A percentile compares a stretch with the other conserved stretches of the same genome.
These are phyloP conservation scores for Premnoplex brunnescens DNA, from an alignment of 2,797 vertebrate species.

Conservation along the genomic window DNA sequence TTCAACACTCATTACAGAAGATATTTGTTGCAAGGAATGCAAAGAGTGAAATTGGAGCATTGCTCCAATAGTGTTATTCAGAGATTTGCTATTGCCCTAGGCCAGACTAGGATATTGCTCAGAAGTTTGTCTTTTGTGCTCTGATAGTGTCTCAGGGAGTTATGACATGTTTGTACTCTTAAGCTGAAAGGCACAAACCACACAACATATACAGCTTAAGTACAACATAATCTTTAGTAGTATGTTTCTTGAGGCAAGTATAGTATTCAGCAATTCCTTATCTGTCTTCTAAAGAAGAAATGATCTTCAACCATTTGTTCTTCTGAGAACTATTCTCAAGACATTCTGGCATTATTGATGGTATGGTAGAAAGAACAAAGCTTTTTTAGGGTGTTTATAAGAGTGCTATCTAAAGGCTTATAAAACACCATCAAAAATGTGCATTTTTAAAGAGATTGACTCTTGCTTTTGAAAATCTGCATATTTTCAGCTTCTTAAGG, in stretches of 20 bases:
- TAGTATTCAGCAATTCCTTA: background rate
- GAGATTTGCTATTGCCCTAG: background rate
- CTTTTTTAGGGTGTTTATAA: background rate
- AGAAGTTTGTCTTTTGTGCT: background rate
- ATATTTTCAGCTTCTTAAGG: background rate
- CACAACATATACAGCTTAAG: background rate
- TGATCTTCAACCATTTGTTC: background rate
- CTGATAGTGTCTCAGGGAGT: background rate
- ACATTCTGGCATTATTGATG: background rate
- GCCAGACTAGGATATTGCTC: background rate
- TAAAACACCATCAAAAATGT: background rate
- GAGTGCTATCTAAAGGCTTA: background rate
- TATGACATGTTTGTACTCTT: background rate
- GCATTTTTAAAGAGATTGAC: background rate
- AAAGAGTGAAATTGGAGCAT: background rate
- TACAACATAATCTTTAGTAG: background rate
- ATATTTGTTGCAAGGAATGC: background rate
- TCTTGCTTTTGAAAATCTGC: background rate
- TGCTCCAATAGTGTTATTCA: background rate
- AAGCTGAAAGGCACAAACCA: background rate
- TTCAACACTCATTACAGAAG: background rate
- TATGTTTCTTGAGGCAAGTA: background rate
- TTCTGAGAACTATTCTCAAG: background rate
- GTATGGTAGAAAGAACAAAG: background rate
- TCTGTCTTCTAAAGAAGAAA: background rate